Conservation (phyloP, 2,888 invertebrate genomes). For the Dasypogon diadema region DNA sequence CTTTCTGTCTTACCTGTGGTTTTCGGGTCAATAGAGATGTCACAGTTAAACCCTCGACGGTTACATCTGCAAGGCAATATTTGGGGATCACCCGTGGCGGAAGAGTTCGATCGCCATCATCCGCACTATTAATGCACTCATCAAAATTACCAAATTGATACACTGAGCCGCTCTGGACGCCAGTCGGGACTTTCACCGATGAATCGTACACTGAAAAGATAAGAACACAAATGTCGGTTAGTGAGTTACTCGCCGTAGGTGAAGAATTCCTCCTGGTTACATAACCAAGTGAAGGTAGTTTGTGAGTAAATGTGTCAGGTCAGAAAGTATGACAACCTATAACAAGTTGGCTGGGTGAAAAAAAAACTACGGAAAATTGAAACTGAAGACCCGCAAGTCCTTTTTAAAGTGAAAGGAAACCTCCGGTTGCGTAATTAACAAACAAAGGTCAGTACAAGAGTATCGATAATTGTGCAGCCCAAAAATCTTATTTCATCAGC, state of each 20-base stretch:
- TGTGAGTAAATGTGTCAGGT: background rate
- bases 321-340: conserved; percentile 19
- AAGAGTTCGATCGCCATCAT: conserved; percentile 59
- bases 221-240: conserved; percentile 23
- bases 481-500: background rate
- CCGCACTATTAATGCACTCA: conserved; percentile 72
- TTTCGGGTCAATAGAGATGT: conserved; percentile 52
- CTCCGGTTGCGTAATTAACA: background rate
- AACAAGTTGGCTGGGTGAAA: conserved; percentile 4
- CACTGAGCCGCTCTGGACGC: conserved; percentile 76
- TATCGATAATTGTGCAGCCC: conserved; percentile 24
- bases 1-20: conserved; percentile 52
- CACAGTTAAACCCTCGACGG: conserved; percentile 62
- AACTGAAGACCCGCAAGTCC: conserved; percentile 24
- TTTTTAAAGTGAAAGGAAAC: conserved; percentile 47
- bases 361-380: background rate
- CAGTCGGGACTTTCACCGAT: conserved; percentile 77
- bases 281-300: conserved; percentile 18
- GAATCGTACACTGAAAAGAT: conserved; percentile 77
- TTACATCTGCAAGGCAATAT: conserved; percentile 75
- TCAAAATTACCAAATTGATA: conserved; percentile 82
- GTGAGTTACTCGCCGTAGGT: background rate
- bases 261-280: conserved; percentile 14
- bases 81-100: conserved; percentile 65
- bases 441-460: conserved; percentile 32